Base-by-base conservation (phyloP, 2,888 invertebrate species). In the Drosophila monieri region DNA sequence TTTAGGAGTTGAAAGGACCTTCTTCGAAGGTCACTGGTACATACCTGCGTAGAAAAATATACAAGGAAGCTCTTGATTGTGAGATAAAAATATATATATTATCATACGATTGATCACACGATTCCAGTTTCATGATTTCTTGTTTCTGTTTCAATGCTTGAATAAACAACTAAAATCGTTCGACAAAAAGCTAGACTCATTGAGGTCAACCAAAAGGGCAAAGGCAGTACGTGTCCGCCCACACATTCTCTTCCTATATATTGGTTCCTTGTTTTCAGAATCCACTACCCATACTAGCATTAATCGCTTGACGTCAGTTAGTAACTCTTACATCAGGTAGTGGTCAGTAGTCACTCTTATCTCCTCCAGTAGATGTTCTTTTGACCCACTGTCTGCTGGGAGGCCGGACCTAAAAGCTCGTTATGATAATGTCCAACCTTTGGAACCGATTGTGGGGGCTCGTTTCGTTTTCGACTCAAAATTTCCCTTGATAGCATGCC, bases 381-480 rank as follows among this genome's bases (percentile, higher is more conserved):
- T 80, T 76, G 85, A 80, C 85, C 70, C 66, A 78, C 68, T 58
- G 60, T 53, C 27, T 51, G 30, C 39, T 15, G 35, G 62, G 65
- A 80, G 85, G 85, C 73, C 51, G 76, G 69, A 64, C 76, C 52
- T 61, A 55, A 55, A 54, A 55, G 66, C 67, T 37, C 8, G 67
- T 67, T 64, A 64, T 64, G 64, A 64, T 64, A 64, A 64, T 64
- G 32, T 18, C 2, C 37, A 37, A 64, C 64, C 64, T 65, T 55
- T 68, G 68, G 68, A 65, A 44, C 56, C 30, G 8, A 44, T 37
- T 14, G 43, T 12, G 56, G 64, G 64, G 64, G 64, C 64, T 67
- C 67, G 64, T 21, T 64, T 25, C 49, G 25, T 10, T 47, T 67
- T 41, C 3, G 32, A 46, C 15, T 67, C 14, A 9, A 58, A 58